Base-by-base conservation (phyloP, 2,888 invertebrate species). In the Lasiommata megera region DNA sequence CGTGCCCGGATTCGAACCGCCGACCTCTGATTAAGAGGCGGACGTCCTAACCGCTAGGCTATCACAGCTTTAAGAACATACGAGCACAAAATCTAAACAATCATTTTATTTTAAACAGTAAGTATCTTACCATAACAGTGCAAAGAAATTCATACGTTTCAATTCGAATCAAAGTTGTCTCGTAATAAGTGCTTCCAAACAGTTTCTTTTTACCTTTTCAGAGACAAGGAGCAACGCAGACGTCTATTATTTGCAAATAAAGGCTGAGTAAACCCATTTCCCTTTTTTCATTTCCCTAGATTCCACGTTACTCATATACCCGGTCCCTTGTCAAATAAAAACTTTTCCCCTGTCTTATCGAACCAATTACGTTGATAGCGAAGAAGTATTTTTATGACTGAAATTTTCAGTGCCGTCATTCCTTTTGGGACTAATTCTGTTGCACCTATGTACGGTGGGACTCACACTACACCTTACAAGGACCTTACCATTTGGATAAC, bases 321-420 rank as follows among this genome's bases (percentile, higher is more conserved):
- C 68, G 71, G 81, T 84, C 88, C 87, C 87, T 82, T 82, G 84
- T 85, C 86, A 86, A 88, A 85, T 83, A 80, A 77, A 87, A 86
- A 88, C 79, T 84, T 88, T 83, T 74, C 77, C 77, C 76, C 76
- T 81, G 80, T 85, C 82, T 83, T 85, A 83, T 84, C 74, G 80
- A 86, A 85, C 85, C 88, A 86, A 85, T 88, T 84, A 85, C 85
- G 79, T 74, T 83, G 82, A 85, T 81, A 76, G 82, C 69, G 68
- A 74, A 38, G 44, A 55, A 55, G 58, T 58, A 70, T 72, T 73
- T 79, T 77, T 76, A 75, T 78, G 69, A 76, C 69, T 74, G 67
- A 70, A 72, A 72, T 48, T 58, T 63, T 51, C 52, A 61, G 43
- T 58, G 34, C 44, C 36, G 17, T 28, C 37, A 23, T 48, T 23